Conservation (phyloP, 2,113 vertebrate genomes). For the Lycaon pictus region DNA sequence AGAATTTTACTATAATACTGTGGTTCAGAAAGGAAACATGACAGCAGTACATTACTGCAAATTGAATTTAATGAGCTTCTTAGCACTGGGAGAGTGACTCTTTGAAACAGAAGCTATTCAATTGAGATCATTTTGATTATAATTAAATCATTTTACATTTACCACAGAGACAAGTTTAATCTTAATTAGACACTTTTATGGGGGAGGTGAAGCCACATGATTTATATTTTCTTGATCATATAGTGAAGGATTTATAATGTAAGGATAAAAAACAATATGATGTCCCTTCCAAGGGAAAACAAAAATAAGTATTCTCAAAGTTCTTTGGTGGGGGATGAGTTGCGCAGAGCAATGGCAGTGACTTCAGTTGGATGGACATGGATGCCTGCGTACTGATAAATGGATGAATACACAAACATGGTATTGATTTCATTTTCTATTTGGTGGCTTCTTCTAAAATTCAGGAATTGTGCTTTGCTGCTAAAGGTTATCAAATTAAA, state of each 20-base stretch:
- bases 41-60: constrained; percentile 83
- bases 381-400: not conserved
- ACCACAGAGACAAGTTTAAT: constrained; percentile 74
- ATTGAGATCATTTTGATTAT: constrained; percentile 85
- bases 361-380: not conserved
- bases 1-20: constrained; percentile 80
- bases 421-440: not conserved
- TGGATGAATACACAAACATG: not conserved
- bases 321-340: not conserved
- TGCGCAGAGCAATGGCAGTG: not conserved
- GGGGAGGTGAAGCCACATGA: constrained; percentile 64
- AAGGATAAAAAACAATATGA: constrained; percentile 53
- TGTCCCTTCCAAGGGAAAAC: not conserved
- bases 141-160: constrained; percentile 87
- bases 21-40: constrained; percentile 83
- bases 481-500: constrained; percentile 17
- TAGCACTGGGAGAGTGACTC: constrained; percentile 79
- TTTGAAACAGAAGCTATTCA: constrained; percentile 87
- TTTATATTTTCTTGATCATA: constrained; percentile 60
- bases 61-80: constrained; percentile 88
- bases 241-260: constrained; percentile 38
- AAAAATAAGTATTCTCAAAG: not conserved
- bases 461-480: not conserved
- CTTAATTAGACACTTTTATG: constrained; percentile 80
- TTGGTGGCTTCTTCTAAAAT: not conserved